Percentiles rank a stretch among this genome's conserved stretches.
These are phyloP conservation scores for Cryptophagus acutangulus DNA, from an alignment of 2,888 invertebrate species.

Conservation along the genomic window DNA sequence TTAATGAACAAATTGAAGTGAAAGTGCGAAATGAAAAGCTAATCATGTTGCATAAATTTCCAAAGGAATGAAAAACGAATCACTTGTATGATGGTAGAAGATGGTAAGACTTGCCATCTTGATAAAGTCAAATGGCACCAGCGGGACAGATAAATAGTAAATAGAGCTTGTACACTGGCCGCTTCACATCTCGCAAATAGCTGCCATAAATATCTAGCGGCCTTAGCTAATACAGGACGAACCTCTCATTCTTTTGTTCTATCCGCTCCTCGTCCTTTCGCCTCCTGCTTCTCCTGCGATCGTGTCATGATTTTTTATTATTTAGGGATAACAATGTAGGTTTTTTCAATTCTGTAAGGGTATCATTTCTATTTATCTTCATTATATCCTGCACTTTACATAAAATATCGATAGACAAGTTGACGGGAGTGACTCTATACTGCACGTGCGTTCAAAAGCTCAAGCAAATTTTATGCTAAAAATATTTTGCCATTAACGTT, in stretches of 20 bases:
- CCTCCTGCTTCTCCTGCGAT: constrained; percentile 23
- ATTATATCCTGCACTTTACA: constrained; percentile 6
- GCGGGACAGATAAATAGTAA: constrained; percentile 48
- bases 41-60: no score
- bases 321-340: constrained; percentile 23
- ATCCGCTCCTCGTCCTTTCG: constrained; percentile 22
- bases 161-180: constrained; percentile 43
- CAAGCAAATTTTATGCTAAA: no score
- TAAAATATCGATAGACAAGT: constrained; percentile 8
- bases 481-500: no score
- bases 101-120: constrained; percentile 41
- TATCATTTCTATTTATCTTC: constrained; percentile 10
- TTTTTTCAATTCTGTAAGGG: constrained; percentile 22
- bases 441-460: no score
- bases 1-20: no score
- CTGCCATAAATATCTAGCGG: constrained; percentile 42
- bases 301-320: constrained; percentile 29
- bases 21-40: no score
- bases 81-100: constrained; percentile 24
- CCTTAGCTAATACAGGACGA: constrained; percentile 38
- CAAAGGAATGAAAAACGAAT: no score
- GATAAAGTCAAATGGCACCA: constrained; percentile 46
- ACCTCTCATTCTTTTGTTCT: constrained; percentile 27
- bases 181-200: constrained; percentile 43
- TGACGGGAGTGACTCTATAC: no score